Percentiles rank a stretch among this genome's conserved stretches.
These are phyloP conservation scores for Drosophila pegasa DNA, from an alignment of 2,888 invertebrate species.

Conservation along the genomic window DNA sequence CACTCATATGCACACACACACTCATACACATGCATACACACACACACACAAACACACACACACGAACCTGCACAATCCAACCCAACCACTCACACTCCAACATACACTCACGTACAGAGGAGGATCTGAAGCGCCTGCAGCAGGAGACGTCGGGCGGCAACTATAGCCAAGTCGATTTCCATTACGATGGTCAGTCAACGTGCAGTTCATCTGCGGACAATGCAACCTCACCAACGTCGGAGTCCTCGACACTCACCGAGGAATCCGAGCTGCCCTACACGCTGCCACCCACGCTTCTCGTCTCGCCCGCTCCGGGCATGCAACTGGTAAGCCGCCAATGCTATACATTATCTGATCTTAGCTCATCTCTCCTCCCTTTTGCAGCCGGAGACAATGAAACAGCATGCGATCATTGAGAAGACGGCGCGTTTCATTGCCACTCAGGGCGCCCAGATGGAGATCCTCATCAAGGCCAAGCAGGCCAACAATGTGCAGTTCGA, in stretches of 20 bases:
- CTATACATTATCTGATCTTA: background rate
- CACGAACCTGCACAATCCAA: background rate
- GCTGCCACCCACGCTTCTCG: constrained; percentile 90
- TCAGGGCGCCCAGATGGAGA: constrained; percentile 99
- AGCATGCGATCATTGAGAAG: constrained; percentile 97
- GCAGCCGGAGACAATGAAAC: constrained; percentile 94
- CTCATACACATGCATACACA: constrained; percentile 1
- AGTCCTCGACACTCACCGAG: constrained; percentile 85
- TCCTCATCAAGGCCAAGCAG: constrained; percentile 98
- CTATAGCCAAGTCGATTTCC: constrained; percentile 91
- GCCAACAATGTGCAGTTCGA: constrained; percentile 96
- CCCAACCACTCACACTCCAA: background rate
- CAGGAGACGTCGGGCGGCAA: constrained; percentile 87
- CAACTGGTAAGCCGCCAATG: constrained; percentile 86
- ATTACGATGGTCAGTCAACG: constrained; percentile 86
- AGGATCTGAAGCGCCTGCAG: constrained; percentile 94
- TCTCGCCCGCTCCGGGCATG: constrained; percentile 90
- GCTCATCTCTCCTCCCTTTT: background rate
- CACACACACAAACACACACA: constrained; percentile 3
- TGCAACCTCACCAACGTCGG: constrained; percentile 40
- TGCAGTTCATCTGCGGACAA: constrained; percentile 9
- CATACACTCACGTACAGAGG: constrained; percentile 88
- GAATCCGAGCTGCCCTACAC: constrained; percentile 91
- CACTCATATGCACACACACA: constrained; percentile 36
- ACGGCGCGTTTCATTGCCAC: constrained; percentile 94